Evolutionary conservation across 2,797 vertebrate species (phyloP).

Genomic region (Protosalanx chinensis): DNA sequence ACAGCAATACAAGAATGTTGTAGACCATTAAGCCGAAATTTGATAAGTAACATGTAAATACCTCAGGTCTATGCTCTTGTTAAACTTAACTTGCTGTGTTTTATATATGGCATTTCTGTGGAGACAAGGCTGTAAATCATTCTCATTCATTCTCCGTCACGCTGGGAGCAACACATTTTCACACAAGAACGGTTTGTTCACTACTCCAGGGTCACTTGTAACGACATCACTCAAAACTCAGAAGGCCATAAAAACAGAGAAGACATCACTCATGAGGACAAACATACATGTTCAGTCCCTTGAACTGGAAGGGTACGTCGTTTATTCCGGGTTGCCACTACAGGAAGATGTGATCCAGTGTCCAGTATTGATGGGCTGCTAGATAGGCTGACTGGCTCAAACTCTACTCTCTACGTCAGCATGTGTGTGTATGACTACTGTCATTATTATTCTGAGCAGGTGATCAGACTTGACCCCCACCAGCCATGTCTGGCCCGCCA

Average conservation of each 20-base stretch:
- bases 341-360: neutral
- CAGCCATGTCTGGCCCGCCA: conserved; percentile 72
- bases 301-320: neutral
- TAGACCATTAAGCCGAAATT: no score
- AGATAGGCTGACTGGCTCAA: neutral
- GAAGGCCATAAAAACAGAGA: neutral
- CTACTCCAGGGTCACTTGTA: neutral
- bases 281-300: neutral
- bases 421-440: conserved; percentile 53
- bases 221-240: neutral
- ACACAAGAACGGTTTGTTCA: conserved; percentile 10
- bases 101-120: neutral
- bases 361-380: neutral
- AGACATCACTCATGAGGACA: neutral
- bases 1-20: no score
- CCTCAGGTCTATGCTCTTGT: neutral
- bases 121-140: neutral
- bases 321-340: neutral
- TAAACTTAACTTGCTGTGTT: neutral
- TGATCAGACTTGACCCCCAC: conserved; percentile 77
- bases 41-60: neutral
- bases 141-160: neutral
- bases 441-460: conserved; percentile 79
- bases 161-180: conserved; percentile 8
- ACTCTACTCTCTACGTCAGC: conserved; percentile 20